Percentiles rank a stretch among this genome's conserved stretches.
These are phyloP conservation scores for Liopterus haemorrhoidalis DNA, from an alignment of 2,888 invertebrate species.

Conservation along the genomic window DNA sequence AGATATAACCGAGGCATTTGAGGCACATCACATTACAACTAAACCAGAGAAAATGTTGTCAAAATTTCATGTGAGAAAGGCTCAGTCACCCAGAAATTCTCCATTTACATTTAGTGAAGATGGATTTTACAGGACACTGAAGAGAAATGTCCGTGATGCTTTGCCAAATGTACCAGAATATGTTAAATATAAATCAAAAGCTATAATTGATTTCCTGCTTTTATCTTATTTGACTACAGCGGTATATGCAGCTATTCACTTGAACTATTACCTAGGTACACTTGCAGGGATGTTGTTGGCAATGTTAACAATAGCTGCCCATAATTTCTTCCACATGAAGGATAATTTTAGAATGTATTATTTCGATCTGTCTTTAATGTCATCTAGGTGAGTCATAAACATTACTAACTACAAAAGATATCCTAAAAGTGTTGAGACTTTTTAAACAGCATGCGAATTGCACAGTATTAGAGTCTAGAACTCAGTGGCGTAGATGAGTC, in stretches of 20 bases:
- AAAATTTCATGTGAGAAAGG: slow-evolving; percentile 60
- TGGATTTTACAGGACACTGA: slow-evolving; percentile 67
- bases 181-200: slow-evolving; percentile 40
- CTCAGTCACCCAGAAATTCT: slow-evolving; percentile 57
- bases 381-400: slow-evolving; percentile 47
- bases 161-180: slow-evolving; percentile 49
- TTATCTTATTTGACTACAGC: slow-evolving; percentile 40
- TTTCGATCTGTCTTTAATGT: slow-evolving; percentile 60
- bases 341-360: slow-evolving; percentile 70
- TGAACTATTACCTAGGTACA: slow-evolving; percentile 44
- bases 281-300: slow-evolving; percentile 54
- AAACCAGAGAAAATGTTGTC: slow-evolving; percentile 53
- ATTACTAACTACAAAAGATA: not conserved
- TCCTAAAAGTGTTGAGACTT: too few relatives aligned
- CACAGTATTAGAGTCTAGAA: too few relatives aligned
- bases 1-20: slow-evolving; percentile 74
- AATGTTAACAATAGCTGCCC: slow-evolving; percentile 54
- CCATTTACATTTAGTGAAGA: slow-evolving; percentile 67
- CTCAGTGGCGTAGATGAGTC: too few relatives aligned
- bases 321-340: slow-evolving; percentile 67
- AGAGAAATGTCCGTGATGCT: slow-evolving; percentile 51
- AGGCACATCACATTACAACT: slow-evolving; percentile 61
- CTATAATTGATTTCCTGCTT: slow-evolving; percentile 42
- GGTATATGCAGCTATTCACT: slow-evolving; percentile 41
- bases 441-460: too few relatives aligned